Evolutionary conservation across 2,113 vertebrate genomes (phyloP), one percentile per base, ranked within the genome.

Genomic region (Microtus ochrogaster): DNA sequence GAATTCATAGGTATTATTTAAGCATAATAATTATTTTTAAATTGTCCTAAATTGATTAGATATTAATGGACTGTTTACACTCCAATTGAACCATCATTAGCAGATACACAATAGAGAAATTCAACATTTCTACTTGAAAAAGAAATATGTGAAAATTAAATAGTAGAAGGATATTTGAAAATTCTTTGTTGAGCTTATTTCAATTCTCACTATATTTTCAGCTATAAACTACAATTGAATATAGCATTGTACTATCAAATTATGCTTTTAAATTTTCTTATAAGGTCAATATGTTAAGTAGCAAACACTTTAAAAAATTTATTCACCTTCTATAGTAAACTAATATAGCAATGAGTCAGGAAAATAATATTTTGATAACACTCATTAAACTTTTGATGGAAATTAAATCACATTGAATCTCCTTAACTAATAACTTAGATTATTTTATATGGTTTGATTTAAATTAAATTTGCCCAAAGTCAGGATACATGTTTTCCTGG

Each of bases 371-470:
- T 93, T 91, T 55, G 47, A 36, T 77, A 16, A 65, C 90, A 93
- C 4, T 72, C 9, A 95, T 39, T 90, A 79, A 84, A 1, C 0
- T 94, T 92, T 92, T 86, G 14, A 63, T 90, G 19, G 5, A 93
- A 93, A 94, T 68, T 79, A 55, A 93, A 85, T 95, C 49, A 78
- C 21, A 61, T 66, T n/a, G 44, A 82, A 79, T 81, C n/a, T 82
- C 79, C 30, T 89, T 95, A 26, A 73, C 21, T 87, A 77, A 93
- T 79, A 83, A 90, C 65, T 87, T 93, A 90, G 83, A 55, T 90
- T 33, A 58, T 87, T 82, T 89, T 81, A 58, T 26, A 58, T 90
- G 30, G 6, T 16, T 83, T 93, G 28, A 52, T 92, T 96, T 94
- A 87, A 83, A 92, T 90, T 3, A 92, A 77, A 70, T 94, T 95